Evolutionary conservation across 2,888 invertebrate genomes (phyloP), one percentile per base, ranked within the genome.

Genomic region (Lasioglossum pauxillum): DNA sequence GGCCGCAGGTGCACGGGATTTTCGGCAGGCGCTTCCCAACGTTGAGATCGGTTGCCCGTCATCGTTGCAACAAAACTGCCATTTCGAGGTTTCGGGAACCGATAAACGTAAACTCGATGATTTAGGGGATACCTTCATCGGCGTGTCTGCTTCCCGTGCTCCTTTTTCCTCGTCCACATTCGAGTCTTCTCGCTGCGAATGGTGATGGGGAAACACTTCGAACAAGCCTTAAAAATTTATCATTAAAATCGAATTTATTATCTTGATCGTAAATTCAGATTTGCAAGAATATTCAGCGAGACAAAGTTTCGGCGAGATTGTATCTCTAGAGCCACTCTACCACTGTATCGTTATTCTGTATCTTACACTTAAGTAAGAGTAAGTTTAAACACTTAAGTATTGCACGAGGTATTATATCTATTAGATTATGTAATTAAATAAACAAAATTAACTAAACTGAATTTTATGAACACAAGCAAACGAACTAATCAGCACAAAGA

Each of bases 1-100:
- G n/a, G 79, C 35, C 31, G 83, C 90, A 90, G 89, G 85, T 90
- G 88, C 83, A 75, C 67, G 71, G 64, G 76, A 84, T 53, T 81
- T 74, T 76, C 41, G 83, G n/a, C 35, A 44, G 78, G 46, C 46
- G 46, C 5, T 84, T 78, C 78, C 77, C 81, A 75, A 69, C 57
- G 23, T 73, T 67, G 14, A n/a, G 69, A 69, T n/a, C 35, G 23
- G 38, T 10, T 35, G 69, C 69, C 23, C 38, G 69, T 69, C 69
- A 69, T 23, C 69, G 23, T 71, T 44, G 53, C 73, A 75, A 82
- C 64, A 78, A 81, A 80, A 8, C 35, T 35, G 57, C 53, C 46
- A 67, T 23, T 60, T 80, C 31, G 27, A 31, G n/a, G 72, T 35
- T 57, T 67, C 46, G 31, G 74, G 49, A 74, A 19, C 5, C 46